Evolutionary conservation across 2,113 vertebrate species (phyloP).

Genomic region (Choloepus hoffmanni): DNA sequence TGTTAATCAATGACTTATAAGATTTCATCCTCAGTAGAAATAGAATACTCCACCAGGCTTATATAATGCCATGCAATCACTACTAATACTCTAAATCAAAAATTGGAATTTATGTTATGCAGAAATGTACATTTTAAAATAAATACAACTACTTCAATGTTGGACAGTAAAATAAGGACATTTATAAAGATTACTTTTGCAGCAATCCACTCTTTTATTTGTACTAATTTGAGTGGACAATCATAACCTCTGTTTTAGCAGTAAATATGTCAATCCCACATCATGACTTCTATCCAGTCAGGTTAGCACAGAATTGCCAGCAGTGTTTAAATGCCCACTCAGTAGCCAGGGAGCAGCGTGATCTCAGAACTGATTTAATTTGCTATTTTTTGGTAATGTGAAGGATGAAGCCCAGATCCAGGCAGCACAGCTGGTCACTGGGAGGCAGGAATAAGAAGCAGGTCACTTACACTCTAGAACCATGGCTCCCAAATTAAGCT

Average conservation of each 20-base stretch:
- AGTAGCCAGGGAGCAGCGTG: neutral
- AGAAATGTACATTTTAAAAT: constrained; percentile 48
- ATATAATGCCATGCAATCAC: constrained; percentile 23
- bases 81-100: constrained; percentile 30
- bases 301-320: neutral
- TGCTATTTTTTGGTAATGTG: neutral
- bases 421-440: too few species aligned
- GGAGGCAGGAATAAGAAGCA: neutral
- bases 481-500: neutral
- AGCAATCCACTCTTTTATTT: neutral
- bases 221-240: neutral
- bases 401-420: neutral
- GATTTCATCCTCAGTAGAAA: constrained; percentile 29
- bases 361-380: neutral
- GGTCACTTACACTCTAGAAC: neutral
- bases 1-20: constrained; percentile 61
- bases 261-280: neutral
- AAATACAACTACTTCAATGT: neutral
- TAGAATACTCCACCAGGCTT: constrained; percentile 29
- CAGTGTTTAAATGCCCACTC: neutral
- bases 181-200: neutral
- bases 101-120: constrained; percentile 10
- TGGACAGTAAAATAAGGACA: neutral
- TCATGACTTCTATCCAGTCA: neutral
- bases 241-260: constrained; percentile 8